Evolutionary conservation across 2,113 vertebrate genomes (phyloP).

Genomic region (Calyptommatus sinebrachiatus): DNA sequence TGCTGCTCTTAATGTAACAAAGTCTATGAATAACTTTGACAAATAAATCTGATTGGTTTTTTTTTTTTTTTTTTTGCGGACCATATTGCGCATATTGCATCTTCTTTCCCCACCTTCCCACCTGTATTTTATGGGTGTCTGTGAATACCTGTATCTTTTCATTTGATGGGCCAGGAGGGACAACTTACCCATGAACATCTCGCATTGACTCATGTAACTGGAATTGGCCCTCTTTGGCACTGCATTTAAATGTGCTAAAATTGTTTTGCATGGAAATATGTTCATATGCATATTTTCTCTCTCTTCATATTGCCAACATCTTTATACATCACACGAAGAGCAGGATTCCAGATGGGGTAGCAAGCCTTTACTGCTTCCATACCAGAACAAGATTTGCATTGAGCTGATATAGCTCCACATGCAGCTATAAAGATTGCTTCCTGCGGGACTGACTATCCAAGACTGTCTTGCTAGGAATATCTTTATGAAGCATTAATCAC

Average conservation of each 20-base stretch:
- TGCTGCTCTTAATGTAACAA: conserved; percentile 8
- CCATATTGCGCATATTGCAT: conserved; percentile 5
- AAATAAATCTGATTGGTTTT: background rate
- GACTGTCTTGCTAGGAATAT: background rate
- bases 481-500: background rate
- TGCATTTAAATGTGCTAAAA: background rate
- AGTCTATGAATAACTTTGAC: background rate
- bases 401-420: background rate
- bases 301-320: background rate
- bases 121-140: background rate
- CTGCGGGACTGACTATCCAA: background rate
- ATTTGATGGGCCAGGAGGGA: background rate
- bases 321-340: background rate
- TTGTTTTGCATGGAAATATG: fast-evolving
- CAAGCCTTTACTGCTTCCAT: background rate
- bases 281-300: background rate
- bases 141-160: background rate
- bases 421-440: background rate
- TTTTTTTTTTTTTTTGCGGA: too few relatives aligned
- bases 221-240: background rate
- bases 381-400: background rate
- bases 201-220: background rate
- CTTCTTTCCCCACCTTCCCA: background rate
- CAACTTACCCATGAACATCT: fast-evolving
- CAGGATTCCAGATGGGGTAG: background rate